Evolutionary conservation across 2,888 invertebrate species (phyloP), one percentile per base, ranked within the genome.

Genomic region (Eutolmus rufibarbis): DNA sequence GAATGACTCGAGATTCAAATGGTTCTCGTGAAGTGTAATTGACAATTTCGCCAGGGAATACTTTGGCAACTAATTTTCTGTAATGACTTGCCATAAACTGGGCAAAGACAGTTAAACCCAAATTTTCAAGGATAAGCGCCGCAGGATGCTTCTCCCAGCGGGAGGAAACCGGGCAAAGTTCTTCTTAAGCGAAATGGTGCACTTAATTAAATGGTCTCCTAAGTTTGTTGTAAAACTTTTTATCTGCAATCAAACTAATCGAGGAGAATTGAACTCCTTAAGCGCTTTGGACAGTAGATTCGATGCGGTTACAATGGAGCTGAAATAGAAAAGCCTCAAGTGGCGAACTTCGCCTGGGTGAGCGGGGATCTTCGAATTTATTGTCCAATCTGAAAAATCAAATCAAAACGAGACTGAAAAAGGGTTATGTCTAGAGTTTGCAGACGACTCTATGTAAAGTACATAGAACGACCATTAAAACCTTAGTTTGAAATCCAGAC

Each of bases 231-330:
- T 88, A 88, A 88, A 84, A 84, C 51, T 84, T 84, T 81, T 88
- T 88, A 88, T 88, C 88, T 86, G 87, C 88, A 88, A 87, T 88
- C 88, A 88, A 88, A 88, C 88, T 87, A 87, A 88, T 88, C 88
- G 88, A 84, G 87, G 82, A 43, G 74, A 84, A 81, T 87, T 84
- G 79, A 87, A 86, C 84, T 51, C 77, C 77, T 87, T 76, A 88
- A 86, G 76, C 46, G 74, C 31, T 86, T 56, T 86, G 77, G 57
- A 84, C 84, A 84, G 66, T 66, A 74, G 34, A 76, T n/a, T 12
- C 76, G 40, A 76, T 76, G 76, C n/a, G 81, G 51, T 56, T 56
- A 81, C 81, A 81, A 78, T 56, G 56, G 46, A 46, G n/a, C n/a
- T 5, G 9, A 81, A 81, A 51, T 74, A 56, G 56, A 19, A 19